Base-by-base conservation (phyloP, 2,113 vertebrate species). In the Ictidomys tridecemlineatus region DNA sequence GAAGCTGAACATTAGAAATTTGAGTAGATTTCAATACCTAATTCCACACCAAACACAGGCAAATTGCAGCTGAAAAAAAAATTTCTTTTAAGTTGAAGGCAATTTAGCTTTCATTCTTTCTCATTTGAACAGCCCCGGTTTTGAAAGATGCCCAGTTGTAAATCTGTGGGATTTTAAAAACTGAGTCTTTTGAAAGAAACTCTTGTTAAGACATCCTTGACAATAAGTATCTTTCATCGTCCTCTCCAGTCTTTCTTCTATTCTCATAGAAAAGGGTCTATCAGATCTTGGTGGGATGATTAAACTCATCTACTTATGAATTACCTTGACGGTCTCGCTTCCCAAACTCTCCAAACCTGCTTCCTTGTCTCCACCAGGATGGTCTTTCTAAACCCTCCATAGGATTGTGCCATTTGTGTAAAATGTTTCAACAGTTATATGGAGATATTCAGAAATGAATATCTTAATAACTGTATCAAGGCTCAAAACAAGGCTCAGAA, bases 1-100 rank as follows among this genome's bases (percentile, higher is more conserved):
- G 88, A 95, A 93, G 76, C 77, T 93, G 79, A 92, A 95, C 96
- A 97, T 92, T 89, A 92, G 94, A 95, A 97, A 97, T 72, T 58
- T 93, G 65, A 97, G 39, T 94, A 79, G 56, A 96, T 97, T 97
- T 92, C 83, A 93, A 87, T 89, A 86, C 53, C 67, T 74, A 97
- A 87, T 95, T 92, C 89, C 32, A 89, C 11, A 94, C 51, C 48
- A 96, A 88, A 93, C 72, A 79, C 2, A 90, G 53, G 84, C 72
- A 94, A 90, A 92, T 93, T 56, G 51, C 79, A 89, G 32, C 22
- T 73, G 70, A 14, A 89, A 82, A 74, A 89, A 82, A 74, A 79
- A 85, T 7, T 69, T 72, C 7, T 83, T 63, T 56, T 45, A 76
- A 39, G 18, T 85, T 84, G 48, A 96, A 94, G 65, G 39, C 48